phyloP scores from a whole-genome alignment of 2,797 vertebrate genomes.

The Pseudochirops corinnae region DNA sequence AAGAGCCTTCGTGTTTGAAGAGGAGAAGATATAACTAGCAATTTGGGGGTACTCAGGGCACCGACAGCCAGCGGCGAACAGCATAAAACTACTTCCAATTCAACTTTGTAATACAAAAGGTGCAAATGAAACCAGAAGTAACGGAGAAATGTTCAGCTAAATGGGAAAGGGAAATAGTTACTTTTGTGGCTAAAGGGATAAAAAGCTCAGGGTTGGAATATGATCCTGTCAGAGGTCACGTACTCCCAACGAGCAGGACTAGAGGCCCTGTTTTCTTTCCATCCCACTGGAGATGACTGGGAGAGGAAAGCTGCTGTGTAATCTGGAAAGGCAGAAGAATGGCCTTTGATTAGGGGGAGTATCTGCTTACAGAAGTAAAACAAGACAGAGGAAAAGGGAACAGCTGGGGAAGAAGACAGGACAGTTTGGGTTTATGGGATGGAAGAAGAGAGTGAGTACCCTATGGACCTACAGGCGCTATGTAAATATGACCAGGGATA shows the following conservation, averaged over 20 bases:
- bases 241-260: background rate
- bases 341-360: background rate
- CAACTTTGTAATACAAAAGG: background rate
- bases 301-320: background rate
- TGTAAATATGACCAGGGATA: background rate
- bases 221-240: background rate
- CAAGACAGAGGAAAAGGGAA: background rate
- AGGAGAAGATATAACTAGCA: background rate
- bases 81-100: background rate
- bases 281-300: background rate
- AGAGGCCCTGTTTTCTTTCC: background rate
- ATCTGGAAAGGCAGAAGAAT: background rate
- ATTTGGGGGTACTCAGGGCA: background rate
- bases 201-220: background rate
- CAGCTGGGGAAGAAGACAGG: background rate
- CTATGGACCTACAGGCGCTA: background rate
- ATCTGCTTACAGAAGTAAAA: background rate
- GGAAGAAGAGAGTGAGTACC: background rate
- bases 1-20: background rate
- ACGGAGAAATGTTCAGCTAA: background rate
- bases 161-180: background rate
- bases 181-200: background rate
- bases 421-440: background rate
- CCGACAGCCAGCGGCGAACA: background rate
- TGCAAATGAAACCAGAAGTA: background rate